Evolutionary conservation across 2,888 invertebrate species (phyloP), one percentile per base, ranked within the genome.

Genomic region (Phaedon cochleariae): DNA sequence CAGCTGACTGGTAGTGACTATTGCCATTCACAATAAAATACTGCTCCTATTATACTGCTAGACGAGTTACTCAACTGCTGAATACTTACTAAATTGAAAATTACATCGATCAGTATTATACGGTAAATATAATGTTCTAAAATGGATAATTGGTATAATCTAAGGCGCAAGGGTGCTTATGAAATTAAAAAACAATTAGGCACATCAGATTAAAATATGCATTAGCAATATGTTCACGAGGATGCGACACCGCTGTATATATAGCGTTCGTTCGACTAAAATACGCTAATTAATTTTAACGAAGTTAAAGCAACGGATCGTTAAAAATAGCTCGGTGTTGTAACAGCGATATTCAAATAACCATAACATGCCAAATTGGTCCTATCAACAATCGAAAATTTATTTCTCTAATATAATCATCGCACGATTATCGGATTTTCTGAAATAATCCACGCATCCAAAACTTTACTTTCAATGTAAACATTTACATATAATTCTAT

Each of bases 171-270:
- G 57, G 18, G 18, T 29, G 46, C 26, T 22, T 29, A 26, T 31
- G 54, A 21, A 71, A 71, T 71, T 71, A 71, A 71, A 71, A 71
- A 69, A 67, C 64, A 68, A 71, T 71, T 68, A 71, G 64, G 67
- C 64, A 45, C 69, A 71, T 71, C 68, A 64, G 68, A 68, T 71
- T 71, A 70, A 62, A 65, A 64, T 34, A 53, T 60, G 64, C 70
- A 70, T 70, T 70, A 66, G 66, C 66, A 68, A 68, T 60, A 53
- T 68, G 66, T 61, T 61, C 49, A n/a, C n/a, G 55, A 57, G 37
- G 41, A 45, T 41, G 41, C 12, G 41, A 55, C 55, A 22, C 34
- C n/a, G n/a, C n/a, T 18, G 26, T 31, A 26, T 15, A 10, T 31
- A 17, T 17, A 7, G 29, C 55, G 22, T 21, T 41, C 45, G 26